Conservation (phyloP, 2,888 invertebrate species). For the Syritta pipiens region DNA sequence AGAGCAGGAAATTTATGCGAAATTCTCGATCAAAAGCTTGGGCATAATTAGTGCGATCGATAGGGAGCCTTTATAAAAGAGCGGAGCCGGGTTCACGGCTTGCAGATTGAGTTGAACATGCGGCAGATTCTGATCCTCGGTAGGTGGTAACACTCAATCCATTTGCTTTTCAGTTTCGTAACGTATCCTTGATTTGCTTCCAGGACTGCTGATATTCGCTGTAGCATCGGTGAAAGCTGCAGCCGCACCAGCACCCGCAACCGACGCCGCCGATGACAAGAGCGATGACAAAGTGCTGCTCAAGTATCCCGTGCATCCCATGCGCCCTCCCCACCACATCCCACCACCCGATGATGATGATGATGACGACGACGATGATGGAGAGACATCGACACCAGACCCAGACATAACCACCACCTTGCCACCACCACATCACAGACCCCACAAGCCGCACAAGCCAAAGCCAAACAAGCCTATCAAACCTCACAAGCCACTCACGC, state of each 20-base stretch:
- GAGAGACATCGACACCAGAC: no score
- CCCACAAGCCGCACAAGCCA: conserved; percentile 5
- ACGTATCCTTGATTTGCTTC: background rate
- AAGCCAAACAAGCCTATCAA: background rate
- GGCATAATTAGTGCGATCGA: background rate
- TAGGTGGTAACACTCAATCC: conserved; percentile 1
- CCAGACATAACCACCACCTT: background rate
- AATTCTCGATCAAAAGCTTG: background rate
- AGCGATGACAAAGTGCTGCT: background rate
- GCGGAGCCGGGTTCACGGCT: background rate
- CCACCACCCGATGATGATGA: background rate
- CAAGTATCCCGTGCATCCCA: no score
- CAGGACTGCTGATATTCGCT: conserved; percentile 13
- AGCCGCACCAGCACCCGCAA: background rate
- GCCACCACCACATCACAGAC: background rate
- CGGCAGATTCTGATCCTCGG: conserved; percentile 36
- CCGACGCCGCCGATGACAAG: background rate
- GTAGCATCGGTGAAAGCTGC: background rate
- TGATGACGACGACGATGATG: background rate
- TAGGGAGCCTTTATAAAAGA: conserved; percentile 32
- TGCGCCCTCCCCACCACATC: background rate
- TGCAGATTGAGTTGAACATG: conserved; percentile 36
- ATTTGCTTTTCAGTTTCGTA: background rate
- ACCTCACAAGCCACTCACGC: background rate
- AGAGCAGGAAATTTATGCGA: conserved; percentile 20